Evolutionary conservation across 1,140 invertebrate species (phyloP), one percentile per base, ranked within the genome.

Genomic region (Goniozus legneri): DNA sequence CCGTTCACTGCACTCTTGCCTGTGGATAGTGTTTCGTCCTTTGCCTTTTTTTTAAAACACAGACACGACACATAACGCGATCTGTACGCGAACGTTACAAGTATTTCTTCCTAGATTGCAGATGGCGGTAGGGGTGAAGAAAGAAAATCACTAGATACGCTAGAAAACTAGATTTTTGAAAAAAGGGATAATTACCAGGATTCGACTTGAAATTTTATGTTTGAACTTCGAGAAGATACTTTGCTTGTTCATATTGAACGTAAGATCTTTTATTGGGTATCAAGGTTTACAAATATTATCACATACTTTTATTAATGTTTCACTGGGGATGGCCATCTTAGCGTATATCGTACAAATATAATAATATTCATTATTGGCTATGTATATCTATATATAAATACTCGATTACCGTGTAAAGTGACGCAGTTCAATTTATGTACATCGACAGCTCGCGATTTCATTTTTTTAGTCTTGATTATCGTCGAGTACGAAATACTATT

Each of bases 251-350:
- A 32, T 63, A 62, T 57, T 67, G 68, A 71, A 73, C 65, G 61
- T 72, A 71, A 66, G 50, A 67, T 65, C 49, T 53, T 72, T 71
- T 72, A 71, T 72, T 71, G 63, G 47, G 64, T 69, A 71, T 62
- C 56, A 64, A 69, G 65, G 70, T 70, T 71, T 72, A 74, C 67
- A 73, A 74, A 73, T 71, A 74, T 74, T 74, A 74, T 74, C 71
- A 74, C 71, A 73, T 69, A 73, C 69, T 67, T 68, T 70, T 70
- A 74, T 67, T 62, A 71, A 71, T 68, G 63, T 65, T 69, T 62
- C 54, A 39, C 52, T 56, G 51, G 48, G 54, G 64, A 65, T 65
- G 68, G 65, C 60, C 60, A 58, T 33, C 44, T 61, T 66, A 64
- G 48, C 54, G 46, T 49, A 56, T 69, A 67, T 69, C 54, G 54